Conservation (phyloP, 2,113 vertebrate species). For the Donacobius atricapilla region DNA sequence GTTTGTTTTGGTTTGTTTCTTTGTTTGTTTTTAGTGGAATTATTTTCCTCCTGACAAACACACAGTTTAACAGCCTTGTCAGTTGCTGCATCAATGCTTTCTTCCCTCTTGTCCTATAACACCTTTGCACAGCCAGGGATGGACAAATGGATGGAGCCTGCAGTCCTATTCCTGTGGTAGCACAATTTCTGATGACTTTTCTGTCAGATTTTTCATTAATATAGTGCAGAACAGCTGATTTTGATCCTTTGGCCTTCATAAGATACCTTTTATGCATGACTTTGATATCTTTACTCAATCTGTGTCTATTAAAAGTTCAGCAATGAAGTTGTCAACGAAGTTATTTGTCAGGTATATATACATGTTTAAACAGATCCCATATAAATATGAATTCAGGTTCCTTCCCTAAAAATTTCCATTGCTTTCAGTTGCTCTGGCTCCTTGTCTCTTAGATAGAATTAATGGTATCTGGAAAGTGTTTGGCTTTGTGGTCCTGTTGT, state of each 20-base stretch:
- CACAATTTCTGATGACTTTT: not conserved
- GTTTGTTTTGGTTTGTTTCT: not conserved
- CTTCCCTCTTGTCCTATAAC: not conserved
- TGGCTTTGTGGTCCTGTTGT: not conserved
- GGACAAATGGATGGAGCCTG: not conserved
- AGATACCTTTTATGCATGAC: not conserved
- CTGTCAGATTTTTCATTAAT: not conserved
- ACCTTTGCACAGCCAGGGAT: not conserved
- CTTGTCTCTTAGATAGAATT: not conserved
- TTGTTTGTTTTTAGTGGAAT: not conserved
- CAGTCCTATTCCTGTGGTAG: not conserved
- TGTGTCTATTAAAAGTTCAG: not conserved
- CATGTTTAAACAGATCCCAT: not conserved
- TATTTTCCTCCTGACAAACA: not conserved
- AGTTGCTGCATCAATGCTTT: not conserved
- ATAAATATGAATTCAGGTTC: not conserved
- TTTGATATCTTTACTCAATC: not conserved
- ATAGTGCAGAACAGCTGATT: not conserved
- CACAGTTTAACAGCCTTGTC: not conserved
- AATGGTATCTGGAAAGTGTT: not conserved
- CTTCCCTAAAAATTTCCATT: not conserved
- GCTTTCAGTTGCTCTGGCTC: not conserved
- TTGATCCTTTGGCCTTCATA: not conserved
- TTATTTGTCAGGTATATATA: not conserved
- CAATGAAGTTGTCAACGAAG: not conserved